A percentile compares a stretch with the other conserved stretches of the same genome.
Conservation (phyloP, 2,888 invertebrate species). For the Dolomedes plantarius region DNA sequence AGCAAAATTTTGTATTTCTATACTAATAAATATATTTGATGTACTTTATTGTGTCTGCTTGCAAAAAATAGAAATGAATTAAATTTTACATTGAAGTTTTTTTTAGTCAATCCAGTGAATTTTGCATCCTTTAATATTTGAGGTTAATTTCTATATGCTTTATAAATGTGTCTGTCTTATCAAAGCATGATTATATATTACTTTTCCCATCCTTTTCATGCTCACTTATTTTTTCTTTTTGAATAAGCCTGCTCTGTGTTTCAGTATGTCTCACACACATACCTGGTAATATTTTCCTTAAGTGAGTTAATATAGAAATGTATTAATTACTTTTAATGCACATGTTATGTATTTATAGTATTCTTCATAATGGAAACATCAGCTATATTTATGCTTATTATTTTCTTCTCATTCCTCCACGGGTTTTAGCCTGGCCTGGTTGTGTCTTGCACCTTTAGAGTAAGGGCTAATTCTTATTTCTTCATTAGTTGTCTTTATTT, state of each 20-base stretch:
- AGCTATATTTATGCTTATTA: slow-evolving; percentile 73
- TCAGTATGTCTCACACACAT: not conserved
- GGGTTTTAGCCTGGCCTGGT: slow-evolving; percentile 77
- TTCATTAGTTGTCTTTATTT: slow-evolving; percentile 34
- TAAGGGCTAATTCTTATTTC: slow-evolving; percentile 74
- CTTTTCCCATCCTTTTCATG: not conserved
- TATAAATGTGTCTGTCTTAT: not conserved
- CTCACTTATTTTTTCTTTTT: not conserved
- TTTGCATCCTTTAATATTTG: too few relatives aligned
- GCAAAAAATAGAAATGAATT: too few relatives aligned
- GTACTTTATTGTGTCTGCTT: too few relatives aligned
- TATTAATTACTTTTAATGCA: slow-evolving; percentile 67
- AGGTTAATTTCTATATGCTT: not conserved
- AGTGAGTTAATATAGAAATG: not conserved
- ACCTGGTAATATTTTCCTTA: not conserved
- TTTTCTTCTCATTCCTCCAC: slow-evolving; percentile 73
- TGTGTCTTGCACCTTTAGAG: slow-evolving; percentile 78
- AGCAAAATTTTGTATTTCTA: too few relatives aligned
- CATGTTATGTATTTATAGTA: slow-evolving; percentile 72
- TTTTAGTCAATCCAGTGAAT: too few relatives aligned
- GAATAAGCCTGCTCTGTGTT: not conserved
- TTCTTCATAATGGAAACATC: slow-evolving; percentile 47
- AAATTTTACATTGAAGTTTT: too few relatives aligned
- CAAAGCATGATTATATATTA: not conserved
- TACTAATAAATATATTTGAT: too few relatives aligned